Conservation (phyloP, 2,797 vertebrate genomes). For the Tarsius wallacei region DNA sequence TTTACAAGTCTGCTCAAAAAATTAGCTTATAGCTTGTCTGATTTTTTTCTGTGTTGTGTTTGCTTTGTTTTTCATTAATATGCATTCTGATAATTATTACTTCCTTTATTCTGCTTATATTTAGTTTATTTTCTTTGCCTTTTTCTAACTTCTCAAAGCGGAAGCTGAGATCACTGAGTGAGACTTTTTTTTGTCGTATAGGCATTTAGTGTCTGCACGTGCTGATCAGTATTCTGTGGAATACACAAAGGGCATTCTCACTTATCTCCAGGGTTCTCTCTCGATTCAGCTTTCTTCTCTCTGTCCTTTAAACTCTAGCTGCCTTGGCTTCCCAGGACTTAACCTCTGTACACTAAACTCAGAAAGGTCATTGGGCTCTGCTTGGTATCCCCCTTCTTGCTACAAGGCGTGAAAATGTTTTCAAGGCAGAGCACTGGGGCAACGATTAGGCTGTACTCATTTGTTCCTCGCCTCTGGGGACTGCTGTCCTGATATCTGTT, state of each 20-base stretch:
- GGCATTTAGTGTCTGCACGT: not conserved
- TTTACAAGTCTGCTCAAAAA: slow-evolving; percentile 11
- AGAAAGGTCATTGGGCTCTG: not conserved
- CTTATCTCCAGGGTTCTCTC: not conserved
- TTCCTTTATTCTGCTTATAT: not conserved
- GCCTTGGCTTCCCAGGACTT: not conserved
- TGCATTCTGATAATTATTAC: slow-evolving; percentile 2
- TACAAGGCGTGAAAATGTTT: not conserved
- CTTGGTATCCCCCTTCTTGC: not conserved
- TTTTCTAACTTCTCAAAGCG: not conserved
- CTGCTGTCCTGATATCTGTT: not conserved
- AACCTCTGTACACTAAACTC: not conserved
- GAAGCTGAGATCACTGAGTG: slow-evolving; percentile 27
- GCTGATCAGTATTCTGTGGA: not conserved
- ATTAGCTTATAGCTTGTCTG: slow-evolving; percentile 28
- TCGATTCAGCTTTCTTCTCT: not conserved
- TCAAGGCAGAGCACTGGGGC: not conserved
- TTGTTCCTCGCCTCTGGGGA: not conserved
- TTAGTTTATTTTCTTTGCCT: slow-evolving; percentile 47
- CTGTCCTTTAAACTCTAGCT: not conserved
- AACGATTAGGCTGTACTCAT: not conserved
- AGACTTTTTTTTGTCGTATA: not conserved
- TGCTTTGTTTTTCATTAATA: not conserved
- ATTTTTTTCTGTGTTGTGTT: not conserved
- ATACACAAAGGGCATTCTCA: not conserved